Percentiles rank a stretch among this genome's conserved stretches.
phyloP scores from a whole-genome alignment of 2,888 invertebrate species.

The Zele albiditarsus region DNA sequence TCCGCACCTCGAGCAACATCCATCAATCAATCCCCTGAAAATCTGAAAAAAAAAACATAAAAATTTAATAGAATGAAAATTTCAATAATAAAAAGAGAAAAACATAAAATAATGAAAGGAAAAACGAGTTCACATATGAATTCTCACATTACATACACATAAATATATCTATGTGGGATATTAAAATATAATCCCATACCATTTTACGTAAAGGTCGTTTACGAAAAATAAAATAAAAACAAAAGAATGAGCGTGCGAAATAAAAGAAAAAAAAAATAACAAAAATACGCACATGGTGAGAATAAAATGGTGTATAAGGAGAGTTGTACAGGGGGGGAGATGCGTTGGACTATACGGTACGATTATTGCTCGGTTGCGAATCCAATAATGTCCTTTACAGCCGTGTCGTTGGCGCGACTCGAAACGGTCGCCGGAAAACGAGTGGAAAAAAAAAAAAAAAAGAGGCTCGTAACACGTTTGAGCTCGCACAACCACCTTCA shows the following conservation, averaged over 20 bases:
- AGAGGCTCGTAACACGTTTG: slow-evolving; percentile 50
- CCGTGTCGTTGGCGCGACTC: slow-evolving; percentile 44
- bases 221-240: neutral
- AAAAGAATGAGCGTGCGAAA: neutral
- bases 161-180: neutral
- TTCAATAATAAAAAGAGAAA: neutral
- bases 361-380: slow-evolving; percentile 30
- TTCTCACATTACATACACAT: neutral
- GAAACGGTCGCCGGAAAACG: slow-evolving; percentile 45
- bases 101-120: neutral
- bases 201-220: slow-evolving; percentile 18
- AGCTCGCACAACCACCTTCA: slow-evolving; percentile 23
- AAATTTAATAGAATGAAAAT: neutral
- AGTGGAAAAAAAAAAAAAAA: slow-evolving; percentile 44
- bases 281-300: slow-evolving; percentile 60
- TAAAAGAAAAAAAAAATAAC: neutral
- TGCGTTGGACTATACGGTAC: neutral
- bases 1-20: neutral
- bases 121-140: neutral
- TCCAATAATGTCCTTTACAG: slow-evolving; percentile 50
- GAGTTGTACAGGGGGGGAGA: neutral
- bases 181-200: neutral
- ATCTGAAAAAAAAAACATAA: neutral
- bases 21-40: neutral
- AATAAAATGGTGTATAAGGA: slow-evolving; percentile 10